Evolutionary conservation across 2,113 vertebrate species (phyloP).

Genomic region (Cavia porcellus): DNA sequence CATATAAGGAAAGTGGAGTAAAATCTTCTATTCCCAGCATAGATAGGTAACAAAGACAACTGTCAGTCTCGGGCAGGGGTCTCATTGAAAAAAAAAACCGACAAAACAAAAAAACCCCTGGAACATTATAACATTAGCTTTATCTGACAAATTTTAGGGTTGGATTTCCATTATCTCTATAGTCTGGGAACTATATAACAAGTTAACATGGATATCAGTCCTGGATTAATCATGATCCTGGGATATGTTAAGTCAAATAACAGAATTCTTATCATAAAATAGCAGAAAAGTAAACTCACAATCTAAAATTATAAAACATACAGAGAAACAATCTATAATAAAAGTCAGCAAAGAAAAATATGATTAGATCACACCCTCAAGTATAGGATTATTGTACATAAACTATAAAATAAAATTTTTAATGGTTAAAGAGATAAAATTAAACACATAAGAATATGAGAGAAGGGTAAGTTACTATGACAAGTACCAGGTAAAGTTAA

Average conservation of each 20-base stretch:
- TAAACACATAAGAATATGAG: not conserved
- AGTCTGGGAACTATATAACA: not conserved
- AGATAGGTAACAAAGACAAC: not conserved
- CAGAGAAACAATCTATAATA: not conserved
- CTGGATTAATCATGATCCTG: not conserved
- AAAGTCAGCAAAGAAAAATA: not conserved
- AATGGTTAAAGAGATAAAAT: not conserved
- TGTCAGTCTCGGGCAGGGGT: not conserved
- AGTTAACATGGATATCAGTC: not conserved
- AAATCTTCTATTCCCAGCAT: not conserved
- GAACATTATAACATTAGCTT: not conserved
- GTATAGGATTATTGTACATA: not conserved
- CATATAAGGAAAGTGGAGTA: not conserved
- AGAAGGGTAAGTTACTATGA: not conserved
- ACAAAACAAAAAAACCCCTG: not conserved
- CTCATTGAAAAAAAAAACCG: not conserved
- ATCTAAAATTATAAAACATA: not conserved
- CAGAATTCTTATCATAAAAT: not conserved
- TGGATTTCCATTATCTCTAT: constrained; percentile 3
- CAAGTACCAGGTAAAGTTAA: not conserved
- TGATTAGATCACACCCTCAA: not conserved
- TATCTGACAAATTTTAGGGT: not conserved
- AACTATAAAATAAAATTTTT: not conserved
- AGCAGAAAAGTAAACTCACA: not conserved
- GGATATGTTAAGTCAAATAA: not conserved